Percentiles rank a stretch among this genome's conserved stretches.
These are phyloP conservation scores for Eulemur macaco DNA, from an alignment of 2,113 vertebrate species.

Conservation along the genomic window DNA sequence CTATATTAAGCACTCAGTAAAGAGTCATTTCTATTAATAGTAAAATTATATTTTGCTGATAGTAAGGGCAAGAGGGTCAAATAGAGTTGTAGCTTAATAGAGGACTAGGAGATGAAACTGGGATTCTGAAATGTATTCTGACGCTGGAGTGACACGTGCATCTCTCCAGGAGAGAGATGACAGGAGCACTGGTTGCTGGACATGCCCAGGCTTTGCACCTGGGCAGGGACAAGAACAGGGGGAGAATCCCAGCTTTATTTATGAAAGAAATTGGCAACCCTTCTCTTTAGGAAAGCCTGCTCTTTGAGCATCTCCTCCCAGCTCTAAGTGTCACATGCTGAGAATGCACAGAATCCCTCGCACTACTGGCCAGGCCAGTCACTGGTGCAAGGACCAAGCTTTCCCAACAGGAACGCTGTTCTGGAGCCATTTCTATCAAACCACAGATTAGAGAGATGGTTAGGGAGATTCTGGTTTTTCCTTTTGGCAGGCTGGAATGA, in stretches of 20 bases:
- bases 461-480: background rate
- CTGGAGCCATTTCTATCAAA: background rate
- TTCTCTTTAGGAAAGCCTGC: background rate
- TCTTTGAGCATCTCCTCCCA: background rate
- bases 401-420: background rate
- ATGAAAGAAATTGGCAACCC: background rate
- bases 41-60: background rate
- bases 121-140: background rate
- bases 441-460: no score
- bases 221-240: background rate
- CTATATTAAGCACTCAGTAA: background rate
- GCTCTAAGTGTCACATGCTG: background rate
- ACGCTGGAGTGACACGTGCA: accelerated
- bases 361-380: accelerated
- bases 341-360: background rate
- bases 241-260: background rate
- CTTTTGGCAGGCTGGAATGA: background rate
- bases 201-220: background rate
- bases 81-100: no score
- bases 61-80: background rate
- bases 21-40: background rate
- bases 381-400: background rate
- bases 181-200: background rate
- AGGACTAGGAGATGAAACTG: background rate
- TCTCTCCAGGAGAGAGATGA: no score